Evolutionary conservation across 2,797 vertebrate species (phyloP), one percentile per base, ranked within the genome.

Genomic region (Danio choprae): DNA sequence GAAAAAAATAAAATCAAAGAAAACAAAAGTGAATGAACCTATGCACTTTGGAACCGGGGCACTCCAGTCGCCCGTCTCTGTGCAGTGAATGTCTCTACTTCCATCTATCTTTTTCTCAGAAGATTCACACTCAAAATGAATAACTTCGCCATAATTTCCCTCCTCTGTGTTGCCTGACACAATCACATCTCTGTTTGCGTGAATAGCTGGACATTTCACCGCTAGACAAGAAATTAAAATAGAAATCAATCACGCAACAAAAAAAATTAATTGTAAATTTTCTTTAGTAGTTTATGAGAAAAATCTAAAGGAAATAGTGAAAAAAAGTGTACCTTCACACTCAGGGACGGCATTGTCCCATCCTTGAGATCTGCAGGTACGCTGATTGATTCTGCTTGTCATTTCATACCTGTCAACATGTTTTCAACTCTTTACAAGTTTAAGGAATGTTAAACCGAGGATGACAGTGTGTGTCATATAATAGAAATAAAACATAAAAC

Each of bases 291-390:
- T 7, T 53, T 20, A 43, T 29, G 12, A 29, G 4, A 53, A 18
- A n/a, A 1, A 55, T 20, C 36, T 64, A 50, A 53, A 22, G 12
- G 43, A 8, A 15, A 53, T 29, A 29, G 29, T 29, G 29, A 29
- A 4, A 38, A 4, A 48, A 29, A 43, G 1, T n/a, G 0, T 86
- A 91, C 93, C 87, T 87, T 93, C 89, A 87, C 93, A 94, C n/a
- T 88, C 6, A 2, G 93, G 93, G 53, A 93, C 7, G 6, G 41
- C 3, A 4, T 90, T 90, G 62, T 91, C 90, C 93, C 93, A 94
- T 8, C 93, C 92, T 1, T 69, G 6, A 43, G 16, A 29, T 84
- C 88, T 53, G 82, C 93, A 94, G 16, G 4, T 77, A 0, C 91
- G 89, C 6, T 0, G 3, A 83, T 72, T 89, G 20, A 7, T 62